Percentiles rank a stretch among this genome's conserved stretches.
These are phyloP conservation scores for Nomada fabriciana DNA, from an alignment of 2,888 invertebrate genomes.

Conservation along the genomic window DNA sequence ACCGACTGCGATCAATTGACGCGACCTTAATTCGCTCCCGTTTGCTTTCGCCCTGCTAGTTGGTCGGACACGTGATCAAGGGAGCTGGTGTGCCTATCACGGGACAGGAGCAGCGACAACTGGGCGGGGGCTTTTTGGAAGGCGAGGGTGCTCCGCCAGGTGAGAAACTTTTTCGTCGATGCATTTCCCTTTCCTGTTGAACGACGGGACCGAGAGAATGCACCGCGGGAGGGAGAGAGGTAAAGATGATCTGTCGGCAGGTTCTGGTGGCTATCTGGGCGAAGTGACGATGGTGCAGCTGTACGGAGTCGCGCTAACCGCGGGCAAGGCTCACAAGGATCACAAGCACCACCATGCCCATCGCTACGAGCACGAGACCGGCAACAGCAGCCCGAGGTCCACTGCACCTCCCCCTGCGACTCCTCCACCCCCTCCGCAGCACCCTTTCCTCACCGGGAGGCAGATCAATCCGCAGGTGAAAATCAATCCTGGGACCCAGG, in stretches of 20 bases:
- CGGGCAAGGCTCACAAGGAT: constrained; percentile 94
- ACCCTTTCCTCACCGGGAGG: constrained; percentile 87
- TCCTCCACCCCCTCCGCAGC: constrained; percentile 85
- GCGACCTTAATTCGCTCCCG: constrained; percentile 12
- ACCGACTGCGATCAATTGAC: background rate
- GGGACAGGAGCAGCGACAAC: constrained; percentile 90
- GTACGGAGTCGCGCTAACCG: constrained; percentile 92
- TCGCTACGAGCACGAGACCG: constrained; percentile 91
- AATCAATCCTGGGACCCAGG: constrained; percentile 79
- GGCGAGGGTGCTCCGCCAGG: constrained; percentile 85
- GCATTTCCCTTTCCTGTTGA: background rate
- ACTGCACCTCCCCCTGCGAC: constrained; percentile 86
- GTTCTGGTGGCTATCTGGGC: constrained; percentile 88
- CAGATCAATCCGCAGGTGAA: constrained; percentile 87
- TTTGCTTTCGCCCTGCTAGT: constrained; percentile 83
- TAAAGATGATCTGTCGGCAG: constrained; percentile 80
- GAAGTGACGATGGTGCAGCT: constrained; percentile 93
- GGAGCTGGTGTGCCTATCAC: constrained; percentile 91
- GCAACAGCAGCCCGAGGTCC: constrained; percentile 87
- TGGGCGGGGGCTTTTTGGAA: constrained; percentile 86
- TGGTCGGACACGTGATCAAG: constrained; percentile 91
- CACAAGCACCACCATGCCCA: constrained; percentile 95
- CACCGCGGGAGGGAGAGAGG: too few species aligned
- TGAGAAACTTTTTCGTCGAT: constrained; percentile 63
- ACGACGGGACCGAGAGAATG: too few species aligned